Conservation (phyloP, 2,797 vertebrate genomes). For the Hoplostethus mediterraneus region DNA sequence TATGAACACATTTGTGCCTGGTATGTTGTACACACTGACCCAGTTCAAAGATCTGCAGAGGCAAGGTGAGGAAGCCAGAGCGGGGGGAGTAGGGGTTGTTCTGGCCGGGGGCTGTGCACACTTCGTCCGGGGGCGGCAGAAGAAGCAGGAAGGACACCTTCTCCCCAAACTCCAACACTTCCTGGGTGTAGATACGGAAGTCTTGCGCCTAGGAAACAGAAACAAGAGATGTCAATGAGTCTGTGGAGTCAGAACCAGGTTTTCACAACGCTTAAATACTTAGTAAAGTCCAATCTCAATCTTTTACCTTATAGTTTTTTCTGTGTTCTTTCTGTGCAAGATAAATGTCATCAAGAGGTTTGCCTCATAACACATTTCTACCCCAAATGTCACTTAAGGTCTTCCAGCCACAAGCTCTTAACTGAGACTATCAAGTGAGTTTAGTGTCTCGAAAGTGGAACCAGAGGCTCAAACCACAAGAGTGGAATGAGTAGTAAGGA, state of each 20-base stretch:
- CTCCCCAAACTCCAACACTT: constrained; percentile 92
- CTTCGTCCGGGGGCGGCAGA: constrained; percentile 91
- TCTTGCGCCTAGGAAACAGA: constrained; percentile 85
- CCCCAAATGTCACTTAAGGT: not conserved
- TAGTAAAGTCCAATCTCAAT: not conserved
- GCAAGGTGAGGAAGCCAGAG: constrained; percentile 90
- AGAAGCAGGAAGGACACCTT: constrained; percentile 92
- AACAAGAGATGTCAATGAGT: constrained; percentile 1
- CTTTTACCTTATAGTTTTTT: too few species aligned
- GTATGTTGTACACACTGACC: constrained; percentile 78
- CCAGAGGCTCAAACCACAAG: constrained; percentile 18
- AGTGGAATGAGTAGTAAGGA: constrained; percentile 27
- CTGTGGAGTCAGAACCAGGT: not conserved
- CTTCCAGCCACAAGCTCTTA: not conserved
- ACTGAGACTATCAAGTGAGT: not conserved
- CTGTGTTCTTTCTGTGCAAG: too few species aligned
- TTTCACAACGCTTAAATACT: not conserved
- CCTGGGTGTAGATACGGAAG: constrained; percentile 92
- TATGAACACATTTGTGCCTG: not conserved
- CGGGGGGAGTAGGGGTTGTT: constrained; percentile 90
- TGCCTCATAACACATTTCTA: not conserved
- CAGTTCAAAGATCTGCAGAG: constrained; percentile 93
- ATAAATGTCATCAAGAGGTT: not conserved
- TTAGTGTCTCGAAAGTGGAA: constrained; percentile 24
- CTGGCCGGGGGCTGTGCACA: constrained; percentile 92